A percentile compares a stretch with the other conserved stretches of the same genome.
Conservation (phyloP, 2,888 invertebrate genomes). For the Camptogramma bilineatum region DNA sequence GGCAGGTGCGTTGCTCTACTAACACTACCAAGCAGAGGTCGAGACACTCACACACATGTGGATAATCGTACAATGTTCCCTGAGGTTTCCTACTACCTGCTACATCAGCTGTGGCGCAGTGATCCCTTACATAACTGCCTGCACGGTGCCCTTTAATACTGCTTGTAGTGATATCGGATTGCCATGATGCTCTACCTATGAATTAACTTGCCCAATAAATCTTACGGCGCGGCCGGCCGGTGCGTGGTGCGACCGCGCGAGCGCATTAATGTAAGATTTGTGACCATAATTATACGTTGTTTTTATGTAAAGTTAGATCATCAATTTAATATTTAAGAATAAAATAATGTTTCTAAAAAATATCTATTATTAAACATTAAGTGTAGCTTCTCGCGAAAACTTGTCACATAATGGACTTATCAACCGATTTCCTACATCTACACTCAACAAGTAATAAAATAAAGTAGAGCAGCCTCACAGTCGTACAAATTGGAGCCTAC, state of each 20-base stretch:
- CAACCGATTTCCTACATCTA: conserved; percentile 1
- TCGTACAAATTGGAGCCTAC: conserved; percentile 70
- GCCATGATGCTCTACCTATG: conserved; percentile 34
- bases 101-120: conserved; percentile 23
- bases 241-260: neutral
- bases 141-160: conserved; percentile 40
- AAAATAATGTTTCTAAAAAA: no score
- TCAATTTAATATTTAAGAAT: no score
- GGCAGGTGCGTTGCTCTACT: conserved; percentile 51
- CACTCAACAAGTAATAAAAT: conserved; percentile 40
- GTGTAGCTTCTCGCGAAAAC: neutral
- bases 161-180: conserved; percentile 14
- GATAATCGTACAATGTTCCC: conserved; percentile 39
- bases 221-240: neutral
- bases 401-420: neutral
- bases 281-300: neutral
- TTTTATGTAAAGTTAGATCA: no score
- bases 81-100: conserved; percentile 10
- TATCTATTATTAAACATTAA: no score
- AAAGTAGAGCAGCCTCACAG: conserved; percentile 70
- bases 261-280: neutral
- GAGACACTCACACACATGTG: conserved; percentile 39
- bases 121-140: conserved; percentile 46
- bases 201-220: neutral
- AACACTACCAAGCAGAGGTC: conserved; percentile 38